Conservation (phyloP, 2,797 vertebrate species). For the Hemitrygon akajei region DNA sequence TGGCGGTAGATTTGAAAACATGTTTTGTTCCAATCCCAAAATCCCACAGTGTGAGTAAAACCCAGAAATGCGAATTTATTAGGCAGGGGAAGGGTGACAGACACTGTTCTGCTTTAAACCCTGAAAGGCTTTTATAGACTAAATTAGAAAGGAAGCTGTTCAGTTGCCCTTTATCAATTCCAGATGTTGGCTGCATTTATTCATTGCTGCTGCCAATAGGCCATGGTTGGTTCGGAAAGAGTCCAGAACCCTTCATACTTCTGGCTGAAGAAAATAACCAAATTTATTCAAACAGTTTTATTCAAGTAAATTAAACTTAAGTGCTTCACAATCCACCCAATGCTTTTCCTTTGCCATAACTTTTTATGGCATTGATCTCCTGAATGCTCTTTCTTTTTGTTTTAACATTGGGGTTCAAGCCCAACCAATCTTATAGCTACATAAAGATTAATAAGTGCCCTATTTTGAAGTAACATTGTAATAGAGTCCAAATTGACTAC, state of each 20-base stretch:
- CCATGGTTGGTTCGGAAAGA: not conserved
- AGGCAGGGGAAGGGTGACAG: not conserved
- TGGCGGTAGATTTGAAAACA: not conserved
- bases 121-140: conserved; percentile 24
- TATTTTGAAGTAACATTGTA: not conserved
- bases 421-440: not conserved
- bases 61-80: not conserved
- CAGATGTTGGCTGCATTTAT: conserved; percentile 32
- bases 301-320: not conserved
- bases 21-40: not conserved
- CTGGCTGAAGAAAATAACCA: not conserved
- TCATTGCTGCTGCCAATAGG: conserved; percentile 9
- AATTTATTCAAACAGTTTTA: conserved; percentile 12
- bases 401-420: not conserved
- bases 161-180: conserved; percentile 17
- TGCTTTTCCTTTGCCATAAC: not conserved
- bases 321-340: not conserved
- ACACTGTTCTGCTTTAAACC: not conserved
- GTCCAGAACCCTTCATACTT: not conserved
- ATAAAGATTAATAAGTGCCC: not conserved
- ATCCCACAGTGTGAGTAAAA: not conserved
- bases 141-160: conserved; percentile 30
- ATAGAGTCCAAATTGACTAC: not conserved
- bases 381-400: not conserved
- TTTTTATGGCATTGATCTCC: conserved; percentile 10